Percentiles rank a stretch among this genome's conserved stretches.
These are phyloP conservation scores for Gavia stellata DNA, from an alignment of 2,113 vertebrate species.

Conservation along the genomic window DNA sequence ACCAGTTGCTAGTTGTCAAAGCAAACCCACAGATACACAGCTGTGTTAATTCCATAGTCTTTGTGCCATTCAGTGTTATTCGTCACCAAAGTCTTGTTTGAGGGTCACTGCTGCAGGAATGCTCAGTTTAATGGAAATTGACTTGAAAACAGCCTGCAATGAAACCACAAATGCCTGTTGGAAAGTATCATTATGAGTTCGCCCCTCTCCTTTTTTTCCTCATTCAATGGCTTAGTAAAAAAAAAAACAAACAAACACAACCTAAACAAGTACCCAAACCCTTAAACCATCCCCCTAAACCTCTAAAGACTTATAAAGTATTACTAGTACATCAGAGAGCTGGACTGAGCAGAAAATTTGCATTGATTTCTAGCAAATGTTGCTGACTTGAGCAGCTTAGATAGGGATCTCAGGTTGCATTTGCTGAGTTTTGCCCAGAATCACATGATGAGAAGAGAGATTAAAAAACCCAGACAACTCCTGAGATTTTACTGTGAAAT, in stretches of 20 bases:
- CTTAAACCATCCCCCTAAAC: background rate
- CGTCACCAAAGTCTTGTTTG: background rate
- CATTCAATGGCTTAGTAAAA: background rate
- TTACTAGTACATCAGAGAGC: background rate
- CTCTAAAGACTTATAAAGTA: background rate
- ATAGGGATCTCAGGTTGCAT: background rate
- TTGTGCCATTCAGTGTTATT: background rate
- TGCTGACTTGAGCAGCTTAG: background rate
- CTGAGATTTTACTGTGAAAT: background rate
- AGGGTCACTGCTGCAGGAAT: background rate
- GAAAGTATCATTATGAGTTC: background rate
- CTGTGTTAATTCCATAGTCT: background rate
- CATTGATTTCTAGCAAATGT: background rate
- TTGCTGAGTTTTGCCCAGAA: background rate
- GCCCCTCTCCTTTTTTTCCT: accelerated
- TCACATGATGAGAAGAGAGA: background rate
- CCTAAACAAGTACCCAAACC: background rate
- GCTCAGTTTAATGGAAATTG: background rate
- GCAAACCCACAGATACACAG: background rate
- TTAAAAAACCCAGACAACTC: background rate
- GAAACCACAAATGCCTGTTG: background rate
- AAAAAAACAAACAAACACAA: background rate
- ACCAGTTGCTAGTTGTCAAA: background rate
- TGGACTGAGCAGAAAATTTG: background rate
- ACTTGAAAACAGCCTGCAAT: background rate